A percentile compares a stretch with the other conserved stretches of the same genome.
phyloP scores from a whole-genome alignment of 1,140 invertebrate species.

The Pseudomyrmex flavicornis region DNA sequence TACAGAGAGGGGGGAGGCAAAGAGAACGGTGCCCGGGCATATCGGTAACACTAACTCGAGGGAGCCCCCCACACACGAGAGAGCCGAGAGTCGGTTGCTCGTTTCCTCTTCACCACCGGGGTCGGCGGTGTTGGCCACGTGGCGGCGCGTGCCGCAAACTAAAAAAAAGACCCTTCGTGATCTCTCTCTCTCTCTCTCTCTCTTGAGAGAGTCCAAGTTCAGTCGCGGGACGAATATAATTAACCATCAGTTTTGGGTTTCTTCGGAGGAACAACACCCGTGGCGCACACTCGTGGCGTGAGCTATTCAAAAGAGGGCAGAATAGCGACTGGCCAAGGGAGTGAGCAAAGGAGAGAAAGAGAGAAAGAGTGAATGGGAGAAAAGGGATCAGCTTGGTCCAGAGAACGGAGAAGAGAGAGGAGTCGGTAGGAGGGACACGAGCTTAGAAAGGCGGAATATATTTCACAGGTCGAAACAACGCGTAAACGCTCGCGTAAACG shows the following conservation, averaged over 20 bases:
- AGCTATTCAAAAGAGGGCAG: conserved; percentile 39
- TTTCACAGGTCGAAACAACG: conserved; percentile 42
- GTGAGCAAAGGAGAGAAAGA: not conserved
- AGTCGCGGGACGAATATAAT: conserved; percentile 82
- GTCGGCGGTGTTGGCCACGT: conserved; percentile 78
- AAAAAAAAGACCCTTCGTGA: conserved; percentile 81
- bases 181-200: conserved; percentile 25
- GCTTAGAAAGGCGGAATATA: conserved; percentile 61
- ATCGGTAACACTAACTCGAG: conserved; percentile 80
- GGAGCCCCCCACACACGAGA: conserved; percentile 8
- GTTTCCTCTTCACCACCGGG: conserved; percentile 76
- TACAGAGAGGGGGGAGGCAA: not conserved
- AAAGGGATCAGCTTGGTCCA: conserved; percentile 38
- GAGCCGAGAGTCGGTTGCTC: conserved; percentile 71
- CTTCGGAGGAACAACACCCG: conserved; percentile 74
- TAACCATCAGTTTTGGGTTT: conserved; percentile 85
- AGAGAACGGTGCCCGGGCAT: conserved; percentile 51
- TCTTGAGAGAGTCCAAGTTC: conserved; percentile 69
- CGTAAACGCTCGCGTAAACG: conserved; percentile 13
- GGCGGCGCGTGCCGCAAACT: conserved; percentile 84
- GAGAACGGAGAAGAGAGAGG: conserved; percentile 38
- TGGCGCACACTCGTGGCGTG: conserved; percentile 21
- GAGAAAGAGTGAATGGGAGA: conserved; percentile 21
- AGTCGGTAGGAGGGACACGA: conserved; percentile 32
- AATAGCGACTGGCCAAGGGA: not conserved